Evolutionary conservation across 2,888 invertebrate species (phyloP), one percentile per base, ranked within the genome.

Genomic region (Diploptera punctata): DNA sequence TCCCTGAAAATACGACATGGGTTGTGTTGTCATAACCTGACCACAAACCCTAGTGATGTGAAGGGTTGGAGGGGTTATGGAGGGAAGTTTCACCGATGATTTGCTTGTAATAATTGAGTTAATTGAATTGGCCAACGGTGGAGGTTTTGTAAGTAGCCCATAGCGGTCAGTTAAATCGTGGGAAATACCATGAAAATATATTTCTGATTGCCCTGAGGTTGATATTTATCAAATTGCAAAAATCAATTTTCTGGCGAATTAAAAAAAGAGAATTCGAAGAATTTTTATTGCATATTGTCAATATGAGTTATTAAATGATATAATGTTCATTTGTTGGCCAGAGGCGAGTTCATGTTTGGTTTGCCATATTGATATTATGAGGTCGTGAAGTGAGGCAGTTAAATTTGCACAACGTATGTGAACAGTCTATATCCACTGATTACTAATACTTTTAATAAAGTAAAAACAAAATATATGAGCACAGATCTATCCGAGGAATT

Each of bases 31-130:
- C 57, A 57, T 57, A 57, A 57, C 57, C 0, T 57, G 29, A 57
- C 57, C 29, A 29, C 57, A 31, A 57, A 29, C 57, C n/a, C 57
- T 4, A 31, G 31, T 31, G 1, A 2, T 52, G 13, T 57, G 29
- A 57, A 24, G 44, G 18, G 26, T 4, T n/a, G 65, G 19, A 47
- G 65, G 9, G 26, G 65, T n/a, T n/a, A n/a, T 43, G 29, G 18
- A 24, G 47, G 65, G 65, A 65, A 65, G 65, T 65, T 26, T 26
- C 65, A 26, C 65, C 47, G 65, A 47, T 65, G 65, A 65, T 65
- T 61, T 65, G 65, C 65, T 65, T 65, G 43, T 62, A 43, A 62
- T 65, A 65, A 65, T 65, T 65, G 44, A 44, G 65, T 43, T 65
- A 65, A 65, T 47, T 65, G 47, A 65, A 65, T 65, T 47, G 65